Evolutionary conservation across 1,140 invertebrate species (phyloP).

Genomic region (Calliopsis andreniformis): DNA sequence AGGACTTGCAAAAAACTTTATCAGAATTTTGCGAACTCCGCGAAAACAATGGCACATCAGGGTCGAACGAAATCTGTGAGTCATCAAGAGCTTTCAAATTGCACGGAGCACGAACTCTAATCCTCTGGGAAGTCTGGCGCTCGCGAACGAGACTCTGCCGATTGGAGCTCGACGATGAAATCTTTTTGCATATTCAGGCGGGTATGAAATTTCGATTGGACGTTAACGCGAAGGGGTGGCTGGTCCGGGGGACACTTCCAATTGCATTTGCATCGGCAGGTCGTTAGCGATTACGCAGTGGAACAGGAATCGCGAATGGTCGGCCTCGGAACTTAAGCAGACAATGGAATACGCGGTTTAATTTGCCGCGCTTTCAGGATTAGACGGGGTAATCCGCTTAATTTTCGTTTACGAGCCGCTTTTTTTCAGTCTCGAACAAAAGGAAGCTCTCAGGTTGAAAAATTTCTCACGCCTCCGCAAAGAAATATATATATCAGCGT

Average conservation of each 20-base stretch:
- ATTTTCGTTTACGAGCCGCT: conserved; percentile 40
- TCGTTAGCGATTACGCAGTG: conserved; percentile 9
- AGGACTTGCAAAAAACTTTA: too few species aligned
- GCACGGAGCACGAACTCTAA: too few species aligned
- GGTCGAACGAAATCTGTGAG: too few species aligned
- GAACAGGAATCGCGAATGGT: conserved; percentile 8
- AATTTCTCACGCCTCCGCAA: conserved; percentile 33
- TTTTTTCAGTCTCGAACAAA: conserved; percentile 9
- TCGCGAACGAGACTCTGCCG: too few species aligned
- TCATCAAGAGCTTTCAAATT: too few species aligned
- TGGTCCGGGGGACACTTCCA: neutral
- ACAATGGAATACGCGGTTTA: conserved; percentile 49
- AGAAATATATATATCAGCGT: neutral
- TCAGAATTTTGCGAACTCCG: too few species aligned
- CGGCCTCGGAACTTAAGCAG: conserved; percentile 33
- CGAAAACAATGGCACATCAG: too few species aligned
- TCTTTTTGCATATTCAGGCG: neutral
- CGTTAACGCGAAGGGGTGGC: neutral
- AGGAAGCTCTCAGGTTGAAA: conserved; percentile 28
- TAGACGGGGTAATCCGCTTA: conserved; percentile 51
- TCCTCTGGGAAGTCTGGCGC: too few species aligned
- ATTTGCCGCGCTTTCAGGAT: conserved; percentile 49
- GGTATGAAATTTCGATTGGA: conserved; percentile 11
- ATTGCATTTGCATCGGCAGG: neutral
- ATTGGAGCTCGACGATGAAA: neutral